These are phyloP conservation scores for Periparus ater DNA, from an alignment of 2,797 vertebrate genomes.

Conservation along the genomic window DNA sequence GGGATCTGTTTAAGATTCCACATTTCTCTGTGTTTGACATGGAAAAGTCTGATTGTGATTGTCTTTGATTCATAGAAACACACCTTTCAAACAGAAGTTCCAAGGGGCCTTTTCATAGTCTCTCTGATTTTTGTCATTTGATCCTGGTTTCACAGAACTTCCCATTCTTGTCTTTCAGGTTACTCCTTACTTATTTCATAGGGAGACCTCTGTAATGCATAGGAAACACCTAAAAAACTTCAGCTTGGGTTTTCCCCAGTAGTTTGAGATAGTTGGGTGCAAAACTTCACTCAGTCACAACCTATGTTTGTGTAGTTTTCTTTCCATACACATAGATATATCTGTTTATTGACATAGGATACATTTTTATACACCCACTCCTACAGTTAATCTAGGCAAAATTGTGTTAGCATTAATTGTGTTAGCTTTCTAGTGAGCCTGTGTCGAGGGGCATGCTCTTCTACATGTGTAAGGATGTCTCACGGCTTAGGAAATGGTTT, in stretches of 20 bases:
- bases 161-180: background rate
- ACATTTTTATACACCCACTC: accelerated
- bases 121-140: background rate
- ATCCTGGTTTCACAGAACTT: background rate
- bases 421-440: background rate
- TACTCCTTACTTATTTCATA: background rate
- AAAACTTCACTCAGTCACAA: background rate
- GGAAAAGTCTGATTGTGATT: background rate
- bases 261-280: background rate
- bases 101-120: background rate
- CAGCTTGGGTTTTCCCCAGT: background rate
- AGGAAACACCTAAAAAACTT: background rate
- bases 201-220: background rate
- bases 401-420: background rate
- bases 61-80: background rate
- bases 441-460: background rate
- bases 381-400: background rate
- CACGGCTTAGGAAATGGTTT: background rate
- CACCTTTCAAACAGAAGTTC: background rate
- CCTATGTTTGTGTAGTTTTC: background rate
- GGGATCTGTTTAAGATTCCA: background rate
- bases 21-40: background rate
- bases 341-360: background rate
- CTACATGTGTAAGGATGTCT: background rate
- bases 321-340: background rate